These are phyloP conservation scores for Oscheius myriophilus DNA, from an alignment of 2,888 invertebrate genomes.

Conservation along the genomic window DNA sequence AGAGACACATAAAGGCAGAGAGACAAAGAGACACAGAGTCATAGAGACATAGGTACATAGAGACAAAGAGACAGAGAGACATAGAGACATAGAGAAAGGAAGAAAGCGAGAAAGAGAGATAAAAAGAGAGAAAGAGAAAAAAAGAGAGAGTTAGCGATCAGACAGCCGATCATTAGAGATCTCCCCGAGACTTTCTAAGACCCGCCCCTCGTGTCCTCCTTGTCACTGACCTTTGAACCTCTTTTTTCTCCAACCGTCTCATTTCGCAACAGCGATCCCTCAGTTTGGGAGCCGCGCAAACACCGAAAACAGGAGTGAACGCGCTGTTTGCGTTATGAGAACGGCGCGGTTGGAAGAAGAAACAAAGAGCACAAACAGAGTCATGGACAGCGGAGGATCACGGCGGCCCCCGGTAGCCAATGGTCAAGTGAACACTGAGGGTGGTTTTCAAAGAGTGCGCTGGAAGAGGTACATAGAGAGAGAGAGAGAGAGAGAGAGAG, in stretches of 20 bases:
- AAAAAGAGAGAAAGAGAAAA: constrained; percentile 10
- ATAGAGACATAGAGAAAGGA: no score
- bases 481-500: neutral
- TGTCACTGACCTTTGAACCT: no score
- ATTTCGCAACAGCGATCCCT: no score
- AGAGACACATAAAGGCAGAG: constrained; percentile 8
- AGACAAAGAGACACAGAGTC: neutral
- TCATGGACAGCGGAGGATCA: neutral
- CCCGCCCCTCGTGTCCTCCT: no score
- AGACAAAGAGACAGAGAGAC: neutral
- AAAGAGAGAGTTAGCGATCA: neutral
- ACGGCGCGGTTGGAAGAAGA: neutral
- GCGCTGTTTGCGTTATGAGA: neutral
- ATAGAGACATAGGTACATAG: neutral
- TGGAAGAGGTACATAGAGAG: no score
- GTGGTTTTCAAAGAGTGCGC: neutral
- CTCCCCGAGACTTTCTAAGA: no score
- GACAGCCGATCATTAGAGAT: no score
- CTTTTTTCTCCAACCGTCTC: no score
- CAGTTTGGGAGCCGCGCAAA: no score
- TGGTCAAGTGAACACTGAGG: no score
- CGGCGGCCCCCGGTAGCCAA: neutral
- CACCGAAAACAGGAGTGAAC: no score
- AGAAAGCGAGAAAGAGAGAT: constrained; percentile 5
- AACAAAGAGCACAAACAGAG: constrained; percentile 1